phyloP scores from a whole-genome alignment of 2,888 invertebrate genomes.

The Drosophila multiciliata region DNA sequence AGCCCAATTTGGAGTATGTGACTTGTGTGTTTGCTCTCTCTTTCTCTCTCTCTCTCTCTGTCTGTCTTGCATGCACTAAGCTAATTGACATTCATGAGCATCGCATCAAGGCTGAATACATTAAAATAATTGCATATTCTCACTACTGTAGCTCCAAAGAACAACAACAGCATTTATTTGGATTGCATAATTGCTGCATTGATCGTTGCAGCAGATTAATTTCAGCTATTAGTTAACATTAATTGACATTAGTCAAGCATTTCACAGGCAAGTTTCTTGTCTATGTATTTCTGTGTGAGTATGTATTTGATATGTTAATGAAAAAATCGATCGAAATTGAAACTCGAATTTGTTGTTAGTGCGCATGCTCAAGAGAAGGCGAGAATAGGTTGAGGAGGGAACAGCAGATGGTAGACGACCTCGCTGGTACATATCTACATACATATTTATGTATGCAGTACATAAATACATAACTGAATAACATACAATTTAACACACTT shows the following conservation, averaged over 20 bases:
- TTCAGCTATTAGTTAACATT: conserved; percentile 41
- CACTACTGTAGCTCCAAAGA: conserved; percentile 53
- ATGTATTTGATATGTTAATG: not conserved
- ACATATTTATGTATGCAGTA: conserved; percentile 2
- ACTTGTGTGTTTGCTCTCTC: conserved; percentile 2
- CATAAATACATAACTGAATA: conserved; percentile 2
- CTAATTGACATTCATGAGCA: conserved; percentile 79
- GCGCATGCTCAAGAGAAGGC: conserved; percentile 45
- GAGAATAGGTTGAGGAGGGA: not conserved
- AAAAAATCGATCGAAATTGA: conserved; percentile 69
- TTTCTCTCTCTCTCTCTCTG: conserved; percentile 5
- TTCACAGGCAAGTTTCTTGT: conserved; percentile 16
- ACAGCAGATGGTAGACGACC: conserved; percentile 24
- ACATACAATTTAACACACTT: conserved; percentile 1
- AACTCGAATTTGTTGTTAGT: conserved; percentile 31
- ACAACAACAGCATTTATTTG: conserved; percentile 17
- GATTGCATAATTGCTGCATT: conserved; percentile 53
- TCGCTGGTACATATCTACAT: conserved; percentile 31
- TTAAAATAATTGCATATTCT: conserved; percentile 79
- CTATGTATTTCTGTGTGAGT: not conserved
- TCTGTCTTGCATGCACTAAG: conserved; percentile 48
- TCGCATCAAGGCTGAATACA: conserved; percentile 77
- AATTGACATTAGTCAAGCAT: conserved; percentile 31
- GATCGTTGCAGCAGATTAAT: conserved; percentile 48
- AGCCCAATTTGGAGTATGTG: conserved; percentile 47